Evolutionary conservation across 2,113 vertebrate species (phyloP), one percentile per base, ranked within the genome.

Genomic region (Nothobranchius furzeri): DNA sequence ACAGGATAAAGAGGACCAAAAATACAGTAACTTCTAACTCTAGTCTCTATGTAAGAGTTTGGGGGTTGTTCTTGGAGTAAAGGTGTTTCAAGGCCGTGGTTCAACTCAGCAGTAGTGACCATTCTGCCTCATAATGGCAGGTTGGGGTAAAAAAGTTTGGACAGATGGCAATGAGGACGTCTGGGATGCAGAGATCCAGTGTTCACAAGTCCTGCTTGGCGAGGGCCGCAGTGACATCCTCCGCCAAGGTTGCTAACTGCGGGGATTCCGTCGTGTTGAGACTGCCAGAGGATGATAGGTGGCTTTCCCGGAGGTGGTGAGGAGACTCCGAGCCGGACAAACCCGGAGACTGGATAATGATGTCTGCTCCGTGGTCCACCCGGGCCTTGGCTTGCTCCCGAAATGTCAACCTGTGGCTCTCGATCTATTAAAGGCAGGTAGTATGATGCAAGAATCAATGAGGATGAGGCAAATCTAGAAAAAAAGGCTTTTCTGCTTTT

Each of bases 191-290:
- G 57, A 55, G 64, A 60, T 59, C 56, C 75, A 83, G 60, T 69
- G 78, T 95, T 99, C 96, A 99, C 94, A 99, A 95, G 90, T 96
- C 97, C 95, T 99, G 98, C 87, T 98, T 98, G 75, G 97, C 97
- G 9, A 99, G 95, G 72, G 98, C 97, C 7, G 96, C 97, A 0
- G 96, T 98, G 90, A 99, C 97, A 46, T 99, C 97, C 89, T 98
- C 96, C 1, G 97, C 97, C 12, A 99, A 91, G 52, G 97, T 99
- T 9, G 96, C 95, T 59, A 98, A 93, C 93, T 97, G 96, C 46
- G 97, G 97, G 0, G 96, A 98, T 70, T 99, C 98, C 11, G 94
- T 92, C 86, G 98, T 90, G 93, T 99, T 98, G 93, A 99, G 95
- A 84, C 97, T 99, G 84, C 96, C 96, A 3, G 97, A 97, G 59